Evolutionary conservation across 2,888 invertebrate genomes (phyloP).

Genomic region (Cylindroiulus punctatus): DNA sequence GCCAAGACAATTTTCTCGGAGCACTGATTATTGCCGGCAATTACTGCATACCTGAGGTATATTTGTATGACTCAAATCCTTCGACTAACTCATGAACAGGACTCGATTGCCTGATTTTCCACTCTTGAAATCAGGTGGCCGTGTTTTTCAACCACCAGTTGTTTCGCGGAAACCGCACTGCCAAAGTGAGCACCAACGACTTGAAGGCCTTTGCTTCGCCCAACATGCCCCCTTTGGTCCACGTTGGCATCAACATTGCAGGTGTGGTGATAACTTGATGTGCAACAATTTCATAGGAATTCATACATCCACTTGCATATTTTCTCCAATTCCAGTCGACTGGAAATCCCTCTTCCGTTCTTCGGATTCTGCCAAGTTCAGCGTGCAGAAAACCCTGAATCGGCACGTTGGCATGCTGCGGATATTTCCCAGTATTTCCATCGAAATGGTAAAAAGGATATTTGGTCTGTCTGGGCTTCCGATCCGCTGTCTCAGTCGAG

Average conservation of each 20-base stretch:
- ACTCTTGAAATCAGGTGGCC: constrained; percentile 73
- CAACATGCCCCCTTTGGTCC: constrained; percentile 84
- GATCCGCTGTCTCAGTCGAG: too few species aligned
- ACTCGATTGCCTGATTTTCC: neutral
- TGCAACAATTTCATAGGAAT: constrained; percentile 6
- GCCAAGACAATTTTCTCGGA: constrained; percentile 89
- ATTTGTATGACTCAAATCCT: neutral
- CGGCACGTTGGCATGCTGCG: constrained; percentile 86
- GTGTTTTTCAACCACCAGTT: constrained; percentile 85
- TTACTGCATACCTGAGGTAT: constrained; percentile 89
- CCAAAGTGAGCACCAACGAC: constrained; percentile 78
- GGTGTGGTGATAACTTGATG: constrained; percentile 67
- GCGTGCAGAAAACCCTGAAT: constrained; percentile 78
- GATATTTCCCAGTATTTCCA: constrained; percentile 91
- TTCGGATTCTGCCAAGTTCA: constrained; percentile 73
- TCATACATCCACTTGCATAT: neutral
- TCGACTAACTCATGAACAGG: neutral
- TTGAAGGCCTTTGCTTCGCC: constrained; percentile 87
- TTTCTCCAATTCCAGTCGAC: constrained; percentile 70
- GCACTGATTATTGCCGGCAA: constrained; percentile 90
- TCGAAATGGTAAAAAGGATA: constrained; percentile 71
- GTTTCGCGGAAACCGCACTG: constrained; percentile 87
- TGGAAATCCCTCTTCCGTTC: constrained; percentile 74
- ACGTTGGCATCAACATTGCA: constrained; percentile 82
- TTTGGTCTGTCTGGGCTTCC: neutral